Conservation (phyloP, 2,797 vertebrate species). For the Platyrinchus mystaceus region DNA sequence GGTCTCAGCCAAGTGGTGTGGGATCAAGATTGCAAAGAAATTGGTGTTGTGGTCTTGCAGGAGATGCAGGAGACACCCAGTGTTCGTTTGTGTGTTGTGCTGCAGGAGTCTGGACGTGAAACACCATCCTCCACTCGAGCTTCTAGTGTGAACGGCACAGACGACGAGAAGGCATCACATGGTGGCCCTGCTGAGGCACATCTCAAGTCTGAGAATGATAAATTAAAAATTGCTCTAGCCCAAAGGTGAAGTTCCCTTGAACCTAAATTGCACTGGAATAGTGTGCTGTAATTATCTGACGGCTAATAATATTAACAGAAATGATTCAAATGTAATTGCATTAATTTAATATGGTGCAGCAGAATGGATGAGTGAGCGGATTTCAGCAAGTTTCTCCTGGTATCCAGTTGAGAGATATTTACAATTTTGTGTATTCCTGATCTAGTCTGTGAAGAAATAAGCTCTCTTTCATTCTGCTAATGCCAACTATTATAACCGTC, state of each 20-base stretch:
- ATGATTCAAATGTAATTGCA: slow-evolving; percentile 1
- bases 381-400: background rate
- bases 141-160: slow-evolving; percentile 92
- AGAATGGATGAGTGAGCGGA: background rate
- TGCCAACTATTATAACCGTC: background rate
- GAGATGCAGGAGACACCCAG: background rate
- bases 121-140: slow-evolving; percentile 86
- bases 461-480: background rate
- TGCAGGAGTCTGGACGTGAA: slow-evolving; percentile 86
- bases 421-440: background rate
- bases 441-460: background rate
- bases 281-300: background rate
- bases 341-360: background rate
- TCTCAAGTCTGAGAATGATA: slow-evolving; percentile 90
- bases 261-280: background rate
- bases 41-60: background rate
- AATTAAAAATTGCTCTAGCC: slow-evolving; percentile 87
- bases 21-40: background rate
- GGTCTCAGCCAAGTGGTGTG: background rate
- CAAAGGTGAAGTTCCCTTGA: slow-evolving; percentile 80
- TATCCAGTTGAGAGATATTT: background rate
- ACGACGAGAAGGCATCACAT: slow-evolving; percentile 91
- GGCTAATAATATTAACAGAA: background rate
- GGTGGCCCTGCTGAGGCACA: slow-evolving; percentile 78
- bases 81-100: slow-evolving; percentile 8